phyloP scores from a whole-genome alignment of 1,140 invertebrate genomes.

The Platyura marginata region DNA sequence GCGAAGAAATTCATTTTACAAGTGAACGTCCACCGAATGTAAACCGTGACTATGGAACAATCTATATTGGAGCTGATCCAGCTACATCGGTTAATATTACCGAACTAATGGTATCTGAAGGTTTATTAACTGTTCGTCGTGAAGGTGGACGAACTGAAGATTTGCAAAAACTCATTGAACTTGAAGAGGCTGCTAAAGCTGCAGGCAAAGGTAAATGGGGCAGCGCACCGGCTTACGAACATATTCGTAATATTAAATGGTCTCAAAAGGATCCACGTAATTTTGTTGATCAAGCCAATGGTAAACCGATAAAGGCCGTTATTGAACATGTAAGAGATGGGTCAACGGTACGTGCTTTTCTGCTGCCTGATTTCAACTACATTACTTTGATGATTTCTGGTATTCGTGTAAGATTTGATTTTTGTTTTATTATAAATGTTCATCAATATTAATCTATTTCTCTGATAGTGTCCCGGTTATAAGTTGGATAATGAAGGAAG shows the following conservation, averaged over 20 bases:
- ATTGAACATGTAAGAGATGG: conserved; percentile 95
- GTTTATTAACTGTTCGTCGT: conserved; percentile 65
- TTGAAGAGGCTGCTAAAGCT: conserved; percentile 81
- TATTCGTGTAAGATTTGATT: conserved; percentile 41
- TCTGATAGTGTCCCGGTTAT: conserved; percentile 47
- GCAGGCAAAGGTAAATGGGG: conserved; percentile 77
- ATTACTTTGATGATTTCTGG: conserved; percentile 90
- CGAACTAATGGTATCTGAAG: conserved; percentile 71
- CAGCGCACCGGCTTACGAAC: conserved; percentile 30
- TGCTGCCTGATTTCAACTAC: conserved; percentile 49
- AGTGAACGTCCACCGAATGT: conserved; percentile 51
- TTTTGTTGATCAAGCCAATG: conserved; percentile 62
- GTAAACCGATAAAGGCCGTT: conserved; percentile 67
- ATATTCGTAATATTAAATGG: conserved; percentile 78
- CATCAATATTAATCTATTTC: neutral
- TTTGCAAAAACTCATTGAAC: conserved; percentile 48
- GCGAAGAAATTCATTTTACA: conserved; percentile 69
- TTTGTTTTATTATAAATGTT: neutral
- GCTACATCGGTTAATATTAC: conserved; percentile 67
- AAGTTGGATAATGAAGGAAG: conserved; percentile 48
- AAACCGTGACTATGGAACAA: conserved; percentile 69
- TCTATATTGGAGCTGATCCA: conserved; percentile 70
- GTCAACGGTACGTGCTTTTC: conserved; percentile 76
- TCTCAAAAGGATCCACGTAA: conserved; percentile 60
- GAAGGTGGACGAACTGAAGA: conserved; percentile 50